These are phyloP conservation scores for Gorsachius magnificus DNA, from an alignment of 2,797 vertebrate genomes.

Conservation along the genomic window DNA sequence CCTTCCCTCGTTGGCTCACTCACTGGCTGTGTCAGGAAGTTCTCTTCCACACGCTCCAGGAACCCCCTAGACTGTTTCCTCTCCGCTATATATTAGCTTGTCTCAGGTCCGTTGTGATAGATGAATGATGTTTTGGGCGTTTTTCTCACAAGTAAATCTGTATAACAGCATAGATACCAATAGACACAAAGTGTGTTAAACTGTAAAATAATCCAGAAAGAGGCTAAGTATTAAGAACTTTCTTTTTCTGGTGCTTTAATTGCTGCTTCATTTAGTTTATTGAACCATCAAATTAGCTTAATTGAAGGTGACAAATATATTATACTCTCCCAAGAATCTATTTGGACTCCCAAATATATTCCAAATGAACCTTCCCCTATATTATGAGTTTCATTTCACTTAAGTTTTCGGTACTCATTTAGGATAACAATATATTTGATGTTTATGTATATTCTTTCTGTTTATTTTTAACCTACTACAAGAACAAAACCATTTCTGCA, in stretches of 20 bases:
- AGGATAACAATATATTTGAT: not conserved
- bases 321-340: not conserved
- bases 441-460: not conserved
- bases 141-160: not conserved
- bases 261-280: not conserved
- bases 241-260: not conserved
- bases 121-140: not conserved
- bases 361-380: not conserved
- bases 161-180: not conserved
- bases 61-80: not conserved
- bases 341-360: not conserved
- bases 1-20: not conserved
- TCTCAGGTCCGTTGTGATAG: not conserved
- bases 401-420: not conserved
- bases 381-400: not conserved
- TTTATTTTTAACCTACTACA: not conserved
- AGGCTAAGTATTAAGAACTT: not conserved
- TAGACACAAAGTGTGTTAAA: not conserved
- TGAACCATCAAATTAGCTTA: conserved; percentile 13
- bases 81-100: not conserved
- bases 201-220: not conserved
- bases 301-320: conserved; percentile 13
- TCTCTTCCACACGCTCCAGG: not conserved
- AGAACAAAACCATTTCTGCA: not conserved
- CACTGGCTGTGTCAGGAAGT: not conserved